Percentiles rank a stretch among this genome's conserved stretches.
Evolutionary conservation across 2,113 vertebrate species (phyloP).

Genomic region (Gymnogyps californianus): DNA sequence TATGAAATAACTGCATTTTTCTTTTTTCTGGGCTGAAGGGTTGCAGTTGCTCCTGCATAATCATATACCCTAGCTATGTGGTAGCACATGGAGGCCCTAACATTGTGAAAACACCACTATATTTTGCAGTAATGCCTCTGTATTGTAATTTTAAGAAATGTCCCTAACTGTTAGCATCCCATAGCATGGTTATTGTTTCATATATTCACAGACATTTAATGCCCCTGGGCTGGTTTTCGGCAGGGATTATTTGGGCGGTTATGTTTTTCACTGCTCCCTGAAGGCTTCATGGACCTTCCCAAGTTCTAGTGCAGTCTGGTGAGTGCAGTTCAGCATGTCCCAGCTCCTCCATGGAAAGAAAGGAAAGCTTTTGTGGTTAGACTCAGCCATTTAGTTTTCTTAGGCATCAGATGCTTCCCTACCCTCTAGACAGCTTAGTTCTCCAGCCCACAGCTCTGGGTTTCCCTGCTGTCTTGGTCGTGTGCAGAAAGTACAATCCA

Average conservation of each 20-base stretch:
- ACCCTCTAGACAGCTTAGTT: background rate
- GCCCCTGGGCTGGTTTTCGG: background rate
- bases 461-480: background rate
- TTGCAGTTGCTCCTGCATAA: background rate
- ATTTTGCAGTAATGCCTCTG: background rate
- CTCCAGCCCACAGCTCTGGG: background rate
- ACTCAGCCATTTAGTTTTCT: background rate
- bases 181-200: background rate
- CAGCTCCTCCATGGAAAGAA: background rate
- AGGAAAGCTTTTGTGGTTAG: background rate
- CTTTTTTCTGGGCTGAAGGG: background rate
- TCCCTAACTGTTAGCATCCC: background rate
- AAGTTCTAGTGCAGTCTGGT: background rate
- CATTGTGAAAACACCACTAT: background rate
- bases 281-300: background rate
- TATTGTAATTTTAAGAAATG: background rate
- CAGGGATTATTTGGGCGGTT: background rate
- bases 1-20: background rate
- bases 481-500: slow-evolving; percentile 42
- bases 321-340: background rate
- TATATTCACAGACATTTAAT: background rate
- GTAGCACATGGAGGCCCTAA: background rate
- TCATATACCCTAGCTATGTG: background rate
- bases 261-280: background rate
- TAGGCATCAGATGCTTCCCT: background rate